Percentiles rank a stretch among this genome's conserved stretches.
Evolutionary conservation across 2,888 invertebrate species (phyloP).

Genomic region (Muschampia plurimacula): DNA sequence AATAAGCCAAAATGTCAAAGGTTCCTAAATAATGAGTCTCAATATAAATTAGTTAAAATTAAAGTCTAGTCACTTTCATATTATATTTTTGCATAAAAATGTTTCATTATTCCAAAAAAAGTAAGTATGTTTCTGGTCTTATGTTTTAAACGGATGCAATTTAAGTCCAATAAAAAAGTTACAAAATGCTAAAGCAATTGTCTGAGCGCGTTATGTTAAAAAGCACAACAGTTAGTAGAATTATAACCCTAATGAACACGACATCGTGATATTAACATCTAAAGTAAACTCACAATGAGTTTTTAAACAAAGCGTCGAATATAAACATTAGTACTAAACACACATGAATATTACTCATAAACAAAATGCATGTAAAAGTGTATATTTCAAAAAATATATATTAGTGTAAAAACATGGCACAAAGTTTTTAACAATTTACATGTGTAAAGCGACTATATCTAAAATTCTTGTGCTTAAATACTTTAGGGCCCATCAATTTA

Average conservation of each 20-base stretch:
- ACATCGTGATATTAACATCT: slow-evolving; percentile 10
- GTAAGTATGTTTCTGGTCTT: too few species aligned
- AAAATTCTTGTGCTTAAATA: slow-evolving; percentile 23
- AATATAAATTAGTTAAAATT: too few species aligned
- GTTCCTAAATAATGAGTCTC: too few species aligned
- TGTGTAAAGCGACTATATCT: slow-evolving; percentile 14
- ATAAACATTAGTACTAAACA: slow-evolving; percentile 5
- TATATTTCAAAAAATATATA: slow-evolving; percentile 10
- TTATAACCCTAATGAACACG: slow-evolving; percentile 20
- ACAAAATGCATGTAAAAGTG: slow-evolving; percentile 25
- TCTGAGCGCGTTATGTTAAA: neutral
- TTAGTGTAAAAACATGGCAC: slow-evolving; percentile 27
- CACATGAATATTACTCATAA: slow-evolving; percentile 3
- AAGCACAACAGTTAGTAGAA: slow-evolving; percentile 11
- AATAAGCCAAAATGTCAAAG: too few species aligned
- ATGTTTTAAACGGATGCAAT: neutral
- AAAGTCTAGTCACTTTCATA: too few species aligned
- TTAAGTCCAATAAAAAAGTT: neutral
- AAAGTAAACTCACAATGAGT: slow-evolving; percentile 12
- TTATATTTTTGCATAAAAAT: too few species aligned
- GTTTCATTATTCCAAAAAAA: too few species aligned
- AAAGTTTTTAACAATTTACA: slow-evolving; percentile 12
- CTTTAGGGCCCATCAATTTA: slow-evolving; percentile 19
- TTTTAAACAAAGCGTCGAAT: slow-evolving; percentile 14
- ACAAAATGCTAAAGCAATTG: slow-evolving; percentile 5